Conservation (phyloP, 2,797 vertebrate species). For the Potorous gilbertii region DNA sequence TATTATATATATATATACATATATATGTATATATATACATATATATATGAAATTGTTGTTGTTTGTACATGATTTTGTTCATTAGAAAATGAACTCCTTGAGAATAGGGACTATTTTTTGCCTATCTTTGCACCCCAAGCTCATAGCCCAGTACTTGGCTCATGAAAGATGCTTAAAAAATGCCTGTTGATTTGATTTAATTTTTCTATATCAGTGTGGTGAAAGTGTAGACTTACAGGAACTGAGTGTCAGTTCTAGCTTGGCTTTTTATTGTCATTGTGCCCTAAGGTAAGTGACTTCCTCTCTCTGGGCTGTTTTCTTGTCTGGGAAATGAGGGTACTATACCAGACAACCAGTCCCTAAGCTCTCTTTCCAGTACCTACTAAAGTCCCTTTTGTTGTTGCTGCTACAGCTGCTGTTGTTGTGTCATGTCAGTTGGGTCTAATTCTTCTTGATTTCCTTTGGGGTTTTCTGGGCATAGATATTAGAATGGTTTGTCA, state of each 20-base stretch:
- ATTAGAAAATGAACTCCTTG: too few species aligned
- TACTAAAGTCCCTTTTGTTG: background rate
- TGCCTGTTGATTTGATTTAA: background rate
- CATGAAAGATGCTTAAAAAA: background rate
- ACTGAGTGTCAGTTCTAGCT: background rate
- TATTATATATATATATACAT: fast-evolving
- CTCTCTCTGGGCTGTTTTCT: background rate
- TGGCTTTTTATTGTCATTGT: background rate
- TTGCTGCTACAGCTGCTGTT: too few species aligned
- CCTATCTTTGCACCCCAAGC: background rate
- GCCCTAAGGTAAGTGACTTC: background rate
- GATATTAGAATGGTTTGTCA: background rate
- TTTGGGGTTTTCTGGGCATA: background rate
- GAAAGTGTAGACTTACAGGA: background rate
- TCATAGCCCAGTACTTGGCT: background rate
- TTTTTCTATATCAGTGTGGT: conserved; percentile 17
- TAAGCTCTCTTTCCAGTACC: background rate
- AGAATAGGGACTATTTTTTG: background rate
- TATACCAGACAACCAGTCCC: background rate
- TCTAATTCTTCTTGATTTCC: background rate
- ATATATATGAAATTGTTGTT: background rate
- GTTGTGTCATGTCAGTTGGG: background rate
- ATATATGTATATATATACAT: too few species aligned
- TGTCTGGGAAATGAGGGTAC: background rate
- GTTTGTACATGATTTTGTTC: background rate